Base-by-base conservation (phyloP, 2,797 vertebrate genomes). In the Odontamblyopus lacepedii region DNA sequence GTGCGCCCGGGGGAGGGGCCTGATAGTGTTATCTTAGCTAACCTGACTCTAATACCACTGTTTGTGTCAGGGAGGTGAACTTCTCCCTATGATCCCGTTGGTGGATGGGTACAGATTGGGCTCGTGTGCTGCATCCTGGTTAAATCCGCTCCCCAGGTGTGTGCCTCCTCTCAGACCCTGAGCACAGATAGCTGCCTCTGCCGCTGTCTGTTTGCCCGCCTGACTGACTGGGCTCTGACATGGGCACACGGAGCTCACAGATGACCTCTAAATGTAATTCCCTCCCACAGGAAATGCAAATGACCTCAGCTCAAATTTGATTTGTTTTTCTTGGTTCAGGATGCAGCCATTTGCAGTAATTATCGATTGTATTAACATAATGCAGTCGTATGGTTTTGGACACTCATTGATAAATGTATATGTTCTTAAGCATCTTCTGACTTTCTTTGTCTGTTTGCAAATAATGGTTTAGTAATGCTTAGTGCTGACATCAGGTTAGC, bases 1-100 rank as follows among this genome's bases (percentile, higher is more conserved):
- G 78, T 80, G 82, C 81, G 85, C 89, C 92, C 89, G 75, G 91
- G 93, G 93, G 91, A 92, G 90, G 84, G 32, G 83, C 75, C 92
- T 92, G 92, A 94, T 94, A 93, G 92, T 71, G 92, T 94, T 95
- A 94, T 94, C 93, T 92, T 82, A 82, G 84, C 91, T 93, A 94
- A 95, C 93, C 93, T 94, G 93, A 93, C 91, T 92, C 87, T 93
- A 93, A 93, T 93, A 93, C 87, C 27, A 79, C 91, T 88, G 92
- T 90, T 90, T 88, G 83, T 91, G 91, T 93, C 90, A 78, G 91
- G 79, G 85, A 74, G 85, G 87, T 90, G 90, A 93, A 92, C 93
- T 92, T 93, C 90, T 93, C 87, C 87, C 87, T 81, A 83, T 87
- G 91, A 92, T 94, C 88, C 87, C 78, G 73, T 83, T 80, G 82